Evolutionary conservation across 2,888 invertebrate genomes (phyloP), one percentile per base, ranked within the genome.

Genomic region (Corbicula japonica): DNA sequence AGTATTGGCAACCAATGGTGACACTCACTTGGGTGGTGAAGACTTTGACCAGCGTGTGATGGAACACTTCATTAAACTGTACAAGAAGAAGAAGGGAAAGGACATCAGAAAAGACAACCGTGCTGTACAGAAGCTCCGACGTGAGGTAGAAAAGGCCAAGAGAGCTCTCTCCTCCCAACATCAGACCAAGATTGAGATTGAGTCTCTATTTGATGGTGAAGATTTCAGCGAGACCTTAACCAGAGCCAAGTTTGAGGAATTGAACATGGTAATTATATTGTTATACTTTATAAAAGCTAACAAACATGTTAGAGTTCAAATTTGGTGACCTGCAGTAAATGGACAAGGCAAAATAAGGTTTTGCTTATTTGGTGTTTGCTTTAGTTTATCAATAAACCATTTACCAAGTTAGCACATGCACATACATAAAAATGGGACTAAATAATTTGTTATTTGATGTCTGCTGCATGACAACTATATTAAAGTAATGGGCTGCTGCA

Each of bases 81-180:
- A 98, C 96, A 98, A 99, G 95, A 98, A 98, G 95, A 98, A 98
- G 96, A 98, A 97, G 95, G 98, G 98, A 94, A 98, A 98, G 94
- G 98, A 99, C 93, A 97, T 98, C 94, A 96, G 98, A 87, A 97
- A 97, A 93, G 98, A 98, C 94, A 94, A 97, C 94, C 95, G 98
- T 80, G 98, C 98, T 80, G 97, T 98, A 3, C 98, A 98, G 95
- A 98, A 98, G 94, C 95, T 99, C 90, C 96, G 98, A 94, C 96
- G 98, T 94, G 98, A 98, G 94, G 98, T 98, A 30, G 99, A 99
- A 94, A 98, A 98, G 94, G 98, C 98, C 0, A 99, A 99, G 95
- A 96, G 98, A 93, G 98, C 98, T 38, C 95, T 99, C 88, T 98
- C 98, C 71, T 96, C 97, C 76, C 96, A 96, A 91, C 99, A 99